A percentile compares a stretch with the other conserved stretches of the same genome.
Conservation (phyloP, 2,888 invertebrate genomes). For the Drosophila antonietae region DNA sequence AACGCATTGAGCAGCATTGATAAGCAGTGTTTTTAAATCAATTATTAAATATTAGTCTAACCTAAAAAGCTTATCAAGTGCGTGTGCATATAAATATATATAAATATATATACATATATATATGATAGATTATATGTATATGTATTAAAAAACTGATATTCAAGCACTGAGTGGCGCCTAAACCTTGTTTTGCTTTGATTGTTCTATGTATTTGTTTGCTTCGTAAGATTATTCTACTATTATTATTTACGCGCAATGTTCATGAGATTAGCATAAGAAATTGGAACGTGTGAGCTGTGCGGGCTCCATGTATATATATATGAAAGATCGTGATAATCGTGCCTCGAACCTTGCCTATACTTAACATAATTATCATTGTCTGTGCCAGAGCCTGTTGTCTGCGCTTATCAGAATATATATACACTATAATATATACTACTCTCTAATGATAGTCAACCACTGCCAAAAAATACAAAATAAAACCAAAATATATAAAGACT, state of each 20-base stretch:
- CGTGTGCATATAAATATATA: not conserved
- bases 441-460: slow-evolving; percentile 6
- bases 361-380: slow-evolving; percentile 11
- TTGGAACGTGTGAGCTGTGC: slow-evolving; percentile 51
- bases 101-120: not conserved
- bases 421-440: not conserved
- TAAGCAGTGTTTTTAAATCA: slow-evolving; percentile 40
- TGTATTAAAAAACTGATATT: slow-evolving; percentile 42
- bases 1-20: slow-evolving; percentile 3
- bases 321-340: slow-evolving; percentile 1
- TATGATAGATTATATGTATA: not conserved
- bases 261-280: slow-evolving; percentile 56
- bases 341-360: not conserved
- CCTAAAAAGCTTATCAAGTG: slow-evolving; percentile 63
- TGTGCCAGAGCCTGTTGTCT: slow-evolving; percentile 1
- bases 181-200: slow-evolving; percentile 39
- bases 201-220: slow-evolving; percentile 28
- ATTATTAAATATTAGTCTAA: slow-evolving; percentile 60
- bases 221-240: slow-evolving; percentile 20
- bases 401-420: slow-evolving; percentile 21
- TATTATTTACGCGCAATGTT: slow-evolving; percentile 29
- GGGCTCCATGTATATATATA: not conserved
- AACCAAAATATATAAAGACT: not conserved
- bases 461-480: slow-evolving; percentile 10
- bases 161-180: slow-evolving; percentile 50